Base-by-base conservation (phyloP, 2,797 vertebrate genomes). In the Mormyrops attenuatus region DNA sequence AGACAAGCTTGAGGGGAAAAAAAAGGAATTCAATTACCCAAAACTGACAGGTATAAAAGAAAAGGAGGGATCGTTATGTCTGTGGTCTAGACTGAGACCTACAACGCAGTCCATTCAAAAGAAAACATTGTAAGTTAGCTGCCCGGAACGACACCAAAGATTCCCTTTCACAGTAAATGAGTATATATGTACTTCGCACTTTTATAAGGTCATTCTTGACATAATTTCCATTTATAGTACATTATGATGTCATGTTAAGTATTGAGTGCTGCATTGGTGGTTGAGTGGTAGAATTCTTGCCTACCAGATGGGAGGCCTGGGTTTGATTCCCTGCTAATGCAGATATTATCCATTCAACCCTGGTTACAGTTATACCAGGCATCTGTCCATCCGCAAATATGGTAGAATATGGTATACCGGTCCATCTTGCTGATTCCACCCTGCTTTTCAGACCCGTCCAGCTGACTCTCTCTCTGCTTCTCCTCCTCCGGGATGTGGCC, bases 21-120 rank as follows among this genome's bases (percentile, higher is more conserved):
- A 89, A 53, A 85, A 85, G 50, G 88, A 90, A 90, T 90, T 92
- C 89, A 89, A 89, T 91, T 90, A 89, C 91, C 90, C 90, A 88
- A 90, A 87, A 85, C 85, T 90, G 90, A 88, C 87, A 90, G 90
- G 63, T 69, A n/a, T 55, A 50, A 69, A 66, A 30, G 55, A 55
- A 87, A 49, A 88, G 73, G 17, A 89, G 85, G 44, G 50, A 66
- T 88, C 9, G 11, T 88, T 90, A 90, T 57, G 73, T 87, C 73
- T 88, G n/a, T 84, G 90, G 88, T 77, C 80, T 60, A 69, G 63
- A 85, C 85, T 80, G 38, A 47, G n/a, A 90, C 89, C 34, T 52
- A 88, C 86, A 85, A 86, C 66, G 66, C 22, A 49, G 88, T 49
- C 82, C 41, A 44, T 50, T 89, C 22, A 41, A 89, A 63, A 52